These are phyloP conservation scores for Oreochromis tanganicae DNA, from an alignment of 2,113 vertebrate species.

Conservation along the genomic window DNA sequence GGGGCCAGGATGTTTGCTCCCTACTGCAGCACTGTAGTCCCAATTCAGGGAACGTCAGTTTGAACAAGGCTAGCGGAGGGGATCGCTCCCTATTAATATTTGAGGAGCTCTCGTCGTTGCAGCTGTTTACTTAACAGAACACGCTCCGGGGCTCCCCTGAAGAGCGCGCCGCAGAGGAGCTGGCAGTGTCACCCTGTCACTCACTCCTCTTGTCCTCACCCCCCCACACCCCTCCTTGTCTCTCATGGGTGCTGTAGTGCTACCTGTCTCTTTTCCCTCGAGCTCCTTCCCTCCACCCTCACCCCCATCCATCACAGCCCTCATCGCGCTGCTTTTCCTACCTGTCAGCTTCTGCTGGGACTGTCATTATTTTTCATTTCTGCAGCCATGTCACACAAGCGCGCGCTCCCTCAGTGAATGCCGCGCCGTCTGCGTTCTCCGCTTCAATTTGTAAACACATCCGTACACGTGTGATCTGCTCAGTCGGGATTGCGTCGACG, in stretches of 20 bases:
- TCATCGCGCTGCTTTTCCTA: slow-evolving; percentile 3
- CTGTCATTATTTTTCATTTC: slow-evolving; percentile 53
- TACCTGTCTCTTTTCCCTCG: slow-evolving; percentile 20
- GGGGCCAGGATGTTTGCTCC: not conserved
- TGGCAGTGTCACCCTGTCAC: slow-evolving; percentile 57
- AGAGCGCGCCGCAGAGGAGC: slow-evolving; percentile 32
- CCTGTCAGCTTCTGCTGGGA: slow-evolving; percentile 39
- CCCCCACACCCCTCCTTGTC: not conserved
- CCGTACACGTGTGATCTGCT: not conserved
- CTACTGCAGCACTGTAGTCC: not conserved
- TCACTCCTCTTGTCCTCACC: slow-evolving; percentile 27
- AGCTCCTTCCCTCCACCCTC: not conserved
- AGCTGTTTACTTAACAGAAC: slow-evolving; percentile 73
- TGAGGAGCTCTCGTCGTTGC: slow-evolving; percentile 57
- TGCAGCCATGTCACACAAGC: not conserved
- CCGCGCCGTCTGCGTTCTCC: not conserved
- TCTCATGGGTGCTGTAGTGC: not conserved
- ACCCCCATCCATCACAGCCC: slow-evolving; percentile 43
- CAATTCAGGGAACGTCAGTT: slow-evolving; percentile 35
- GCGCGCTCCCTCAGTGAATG: not conserved
- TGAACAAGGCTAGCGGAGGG: slow-evolving; percentile 31
- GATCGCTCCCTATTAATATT: slow-evolving; percentile 68
- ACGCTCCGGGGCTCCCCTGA: slow-evolving; percentile 51
- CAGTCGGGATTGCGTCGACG: not conserved
- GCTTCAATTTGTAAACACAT: slow-evolving; percentile 17